Evolutionary conservation across 2,888 invertebrate genomes (phyloP).

Genomic region (Heliconius charithonia): DNA sequence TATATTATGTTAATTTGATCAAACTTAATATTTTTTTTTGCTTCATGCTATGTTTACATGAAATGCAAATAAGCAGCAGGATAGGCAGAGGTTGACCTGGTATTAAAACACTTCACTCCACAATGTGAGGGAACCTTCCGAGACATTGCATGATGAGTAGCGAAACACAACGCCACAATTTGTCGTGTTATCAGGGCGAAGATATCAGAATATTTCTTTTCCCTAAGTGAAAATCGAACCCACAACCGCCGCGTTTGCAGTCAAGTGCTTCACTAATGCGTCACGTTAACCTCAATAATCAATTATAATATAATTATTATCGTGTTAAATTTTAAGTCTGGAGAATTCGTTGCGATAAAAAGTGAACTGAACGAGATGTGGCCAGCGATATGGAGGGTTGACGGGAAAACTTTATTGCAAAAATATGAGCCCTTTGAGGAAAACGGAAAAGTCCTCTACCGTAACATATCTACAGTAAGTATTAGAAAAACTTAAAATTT

Average conservation of each 20-base stretch:
- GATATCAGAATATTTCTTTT: background rate
- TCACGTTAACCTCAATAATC: background rate
- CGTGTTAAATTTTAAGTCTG: conserved; percentile 85
- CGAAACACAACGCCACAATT: background rate
- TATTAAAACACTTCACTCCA: background rate
- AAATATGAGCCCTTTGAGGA: conserved; percentile 93
- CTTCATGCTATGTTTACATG: background rate
- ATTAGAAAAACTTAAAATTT: conserved; percentile 1
- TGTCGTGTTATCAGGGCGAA: background rate
- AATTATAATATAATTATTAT: conserved; percentile 26
- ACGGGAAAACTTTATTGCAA: conserved; percentile 91
- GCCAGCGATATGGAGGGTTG: conserved; percentile 96
- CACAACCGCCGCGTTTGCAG: background rate
- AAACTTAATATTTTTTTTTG: background rate
- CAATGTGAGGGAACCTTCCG: background rate
- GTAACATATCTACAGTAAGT: conserved; percentile 93
- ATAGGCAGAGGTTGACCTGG: background rate
- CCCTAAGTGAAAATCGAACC: background rate
- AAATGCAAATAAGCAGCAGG: background rate
- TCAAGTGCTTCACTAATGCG: background rate
- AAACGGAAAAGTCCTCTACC: conserved; percentile 91
- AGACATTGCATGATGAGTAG: background rate
- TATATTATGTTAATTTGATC: background rate
- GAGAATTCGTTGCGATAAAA: conserved; percentile 94
- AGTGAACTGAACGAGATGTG: conserved; percentile 91